Percentiles rank a stretch among this genome's conserved stretches.
Evolutionary conservation across 2,113 vertebrate genomes (phyloP).

Genomic region (Salminus brasiliensis): DNA sequence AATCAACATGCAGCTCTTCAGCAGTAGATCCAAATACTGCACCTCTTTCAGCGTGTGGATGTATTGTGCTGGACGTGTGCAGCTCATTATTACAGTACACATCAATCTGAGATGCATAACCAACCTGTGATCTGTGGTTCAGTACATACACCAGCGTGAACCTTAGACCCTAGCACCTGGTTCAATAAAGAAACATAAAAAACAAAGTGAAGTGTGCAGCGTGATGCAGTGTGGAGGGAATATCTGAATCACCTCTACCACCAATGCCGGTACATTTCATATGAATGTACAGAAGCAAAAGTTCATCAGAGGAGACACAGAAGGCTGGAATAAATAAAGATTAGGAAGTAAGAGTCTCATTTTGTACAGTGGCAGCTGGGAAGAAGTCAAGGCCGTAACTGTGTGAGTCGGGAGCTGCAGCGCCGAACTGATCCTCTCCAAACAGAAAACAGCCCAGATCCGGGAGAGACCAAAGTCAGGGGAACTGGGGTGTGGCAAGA

Average conservation of each 20-base stretch:
- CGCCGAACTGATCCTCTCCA: background rate
- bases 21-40: background rate
- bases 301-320: conserved; percentile 23
- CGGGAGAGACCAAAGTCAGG: background rate
- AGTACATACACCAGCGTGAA: conserved; percentile 24
- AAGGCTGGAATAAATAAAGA: conserved; percentile 19
- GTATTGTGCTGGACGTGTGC: conserved; percentile 7
- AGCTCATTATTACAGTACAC: conserved; percentile 36
- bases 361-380: background rate
- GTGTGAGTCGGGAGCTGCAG: background rate
- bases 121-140: conserved; percentile 21
- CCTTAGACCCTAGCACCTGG: conserved; percentile 2
- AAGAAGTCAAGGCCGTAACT: background rate
- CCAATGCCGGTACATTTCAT: background rate
- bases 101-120: conserved; percentile 13
- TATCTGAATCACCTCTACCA: conserved; percentile 23
- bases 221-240: background rate
- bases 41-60: background rate
- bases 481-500: background rate
- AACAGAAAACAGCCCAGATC: background rate
- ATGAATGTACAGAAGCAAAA: background rate
- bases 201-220: background rate
- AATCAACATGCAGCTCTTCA: conserved; percentile 18
- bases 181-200: conserved; percentile 39
- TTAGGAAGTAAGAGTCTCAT: background rate